A percentile compares a stretch with the other conserved stretches of the same genome.
Evolutionary conservation across 2,113 vertebrate genomes (phyloP).

Genomic region (Grammomys surdaster): DNA sequence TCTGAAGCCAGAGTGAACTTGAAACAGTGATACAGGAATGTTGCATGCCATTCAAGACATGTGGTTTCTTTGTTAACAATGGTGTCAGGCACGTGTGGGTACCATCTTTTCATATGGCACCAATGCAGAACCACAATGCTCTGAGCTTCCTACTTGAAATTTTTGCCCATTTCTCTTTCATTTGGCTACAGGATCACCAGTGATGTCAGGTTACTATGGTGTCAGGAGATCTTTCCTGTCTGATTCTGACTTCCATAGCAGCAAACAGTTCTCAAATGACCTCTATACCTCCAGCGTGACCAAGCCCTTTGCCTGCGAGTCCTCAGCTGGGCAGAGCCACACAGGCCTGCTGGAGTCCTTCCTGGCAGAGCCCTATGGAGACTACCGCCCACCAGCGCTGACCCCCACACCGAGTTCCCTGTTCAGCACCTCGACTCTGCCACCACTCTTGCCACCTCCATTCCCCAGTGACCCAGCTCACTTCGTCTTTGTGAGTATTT

Average conservation of each 20-base stretch:
- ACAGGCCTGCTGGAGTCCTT: conserved; percentile 91
- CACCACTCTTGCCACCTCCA: conserved; percentile 90
- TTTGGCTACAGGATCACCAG: conserved; percentile 89
- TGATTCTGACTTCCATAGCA: conserved; percentile 90
- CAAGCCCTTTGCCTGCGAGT: conserved; percentile 91
- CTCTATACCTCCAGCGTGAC: conserved; percentile 86
- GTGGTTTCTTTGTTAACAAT: neutral
- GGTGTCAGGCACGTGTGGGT: accelerated
- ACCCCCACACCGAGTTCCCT: conserved; percentile 84
- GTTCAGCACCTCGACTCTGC: conserved; percentile 88
- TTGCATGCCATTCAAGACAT: neutral
- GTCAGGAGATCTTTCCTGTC: conserved; percentile 91
- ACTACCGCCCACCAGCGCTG: conserved; percentile 88
- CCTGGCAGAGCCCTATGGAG: conserved; percentile 90
- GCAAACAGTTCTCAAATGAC: conserved; percentile 90
- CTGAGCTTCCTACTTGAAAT: neutral
- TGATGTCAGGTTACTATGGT: conserved; percentile 89
- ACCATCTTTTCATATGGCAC: neutral
- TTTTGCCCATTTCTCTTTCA: neutral
- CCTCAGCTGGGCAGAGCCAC: conserved; percentile 87
- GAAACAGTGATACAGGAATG: neutral
- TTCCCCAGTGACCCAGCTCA: conserved; percentile 90
- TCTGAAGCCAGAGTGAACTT: neutral
- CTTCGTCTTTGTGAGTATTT: conserved; percentile 90
- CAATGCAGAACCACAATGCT: neutral